phyloP scores from a whole-genome alignment of 2,113 vertebrate genomes.

The Reinhardtius hippoglossoides region DNA sequence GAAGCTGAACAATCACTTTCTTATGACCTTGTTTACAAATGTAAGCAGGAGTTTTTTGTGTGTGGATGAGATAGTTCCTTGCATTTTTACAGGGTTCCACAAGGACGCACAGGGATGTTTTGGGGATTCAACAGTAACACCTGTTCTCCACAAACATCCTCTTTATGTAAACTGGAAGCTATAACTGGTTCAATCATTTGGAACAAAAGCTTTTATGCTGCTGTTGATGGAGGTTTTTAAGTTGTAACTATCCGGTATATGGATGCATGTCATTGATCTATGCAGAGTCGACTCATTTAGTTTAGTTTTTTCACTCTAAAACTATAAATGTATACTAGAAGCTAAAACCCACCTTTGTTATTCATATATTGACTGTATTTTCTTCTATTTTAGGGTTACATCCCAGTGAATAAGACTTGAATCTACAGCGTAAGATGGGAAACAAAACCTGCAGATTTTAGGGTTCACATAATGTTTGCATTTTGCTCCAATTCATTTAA shows the following conservation, averaged over 20 bases:
- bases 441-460: no score
- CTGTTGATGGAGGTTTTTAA: no score
- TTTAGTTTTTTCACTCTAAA: neutral
- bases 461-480: neutral
- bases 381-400: neutral
- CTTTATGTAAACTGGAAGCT: neutral
- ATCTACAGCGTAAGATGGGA: no score
- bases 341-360: no score
- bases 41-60: neutral
- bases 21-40: conserved; percentile 8
- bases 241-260: no score
- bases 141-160: neutral
- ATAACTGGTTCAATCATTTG: neutral
- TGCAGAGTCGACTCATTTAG: no score
- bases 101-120: neutral
- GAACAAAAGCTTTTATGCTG: neutral
- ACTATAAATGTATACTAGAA: neutral
- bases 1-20: neutral
- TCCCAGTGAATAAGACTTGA: neutral
- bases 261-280: no score
- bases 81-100: neutral
- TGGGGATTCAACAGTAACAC: neutral
- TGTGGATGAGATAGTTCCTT: neutral
- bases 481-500: neutral
- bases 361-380: neutral